These are phyloP conservation scores for Diaphora mendica DNA, from an alignment of 2,888 invertebrate genomes.

Conservation along the genomic window DNA sequence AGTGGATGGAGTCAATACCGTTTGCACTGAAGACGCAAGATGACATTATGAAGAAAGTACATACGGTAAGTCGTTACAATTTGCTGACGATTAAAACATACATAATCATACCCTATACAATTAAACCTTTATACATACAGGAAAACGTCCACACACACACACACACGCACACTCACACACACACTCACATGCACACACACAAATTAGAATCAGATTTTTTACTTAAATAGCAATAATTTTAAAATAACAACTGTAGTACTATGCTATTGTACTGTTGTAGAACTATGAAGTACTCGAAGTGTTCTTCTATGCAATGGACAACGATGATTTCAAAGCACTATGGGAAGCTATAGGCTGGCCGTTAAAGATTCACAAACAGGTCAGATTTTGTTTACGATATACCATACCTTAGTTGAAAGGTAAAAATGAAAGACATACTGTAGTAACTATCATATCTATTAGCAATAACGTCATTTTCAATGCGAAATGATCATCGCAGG, in stretches of 20 bases:
- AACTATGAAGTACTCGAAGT: constrained; percentile 94
- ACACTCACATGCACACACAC: background rate
- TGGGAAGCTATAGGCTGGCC: constrained; percentile 94
- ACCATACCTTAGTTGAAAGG: background rate
- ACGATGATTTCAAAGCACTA: constrained; percentile 92
- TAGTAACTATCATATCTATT: too few relatives aligned
- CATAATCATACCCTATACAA: too few relatives aligned
- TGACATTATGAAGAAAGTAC: constrained; percentile 86
- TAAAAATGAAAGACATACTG: too few relatives aligned
- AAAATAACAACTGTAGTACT: background rate
- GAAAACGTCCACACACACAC: too few relatives aligned
- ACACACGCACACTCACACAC: too few relatives aligned
- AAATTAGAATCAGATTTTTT: background rate
- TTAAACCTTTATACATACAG: too few relatives aligned
- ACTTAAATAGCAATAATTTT: background rate
- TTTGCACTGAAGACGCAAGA: constrained; percentile 88
- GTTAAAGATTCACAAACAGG: constrained; percentile 87
- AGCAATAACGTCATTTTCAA: too few relatives aligned
- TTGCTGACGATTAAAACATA: too few relatives aligned
- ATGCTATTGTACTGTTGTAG: constrained; percentile 48
- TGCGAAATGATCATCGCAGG: too few relatives aligned
- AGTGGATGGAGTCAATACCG: constrained; percentile 93
- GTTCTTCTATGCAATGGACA: constrained; percentile 91
- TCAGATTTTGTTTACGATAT: constrained; percentile 34
- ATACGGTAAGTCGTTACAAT: constrained; percentile 72